Conservation (phyloP, 2,888 invertebrate genomes). For the Papilio gigon region DNA sequence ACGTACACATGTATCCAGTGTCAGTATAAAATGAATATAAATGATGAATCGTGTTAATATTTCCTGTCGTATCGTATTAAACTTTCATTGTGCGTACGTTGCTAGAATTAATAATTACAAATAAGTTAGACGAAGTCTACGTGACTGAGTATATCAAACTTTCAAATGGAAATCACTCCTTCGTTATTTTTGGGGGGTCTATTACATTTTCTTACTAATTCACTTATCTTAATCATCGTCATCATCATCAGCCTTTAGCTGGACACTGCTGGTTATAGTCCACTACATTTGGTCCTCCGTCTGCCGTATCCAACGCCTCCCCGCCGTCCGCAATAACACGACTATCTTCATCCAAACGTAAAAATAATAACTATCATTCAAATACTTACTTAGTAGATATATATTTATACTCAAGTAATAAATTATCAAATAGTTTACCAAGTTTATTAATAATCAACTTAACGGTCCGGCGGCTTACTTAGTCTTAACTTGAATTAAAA, state of each 20-base stretch:
- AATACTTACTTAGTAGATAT: too few relatives aligned
- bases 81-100: constrained; percentile 12
- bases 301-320: too few relatives aligned
- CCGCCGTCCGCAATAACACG: too few relatives aligned
- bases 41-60: constrained; percentile 11
- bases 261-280: too few relatives aligned
- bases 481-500: constrained; percentile 23
- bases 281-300: too few relatives aligned
- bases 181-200: constrained; percentile 5
- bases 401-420: neutral
- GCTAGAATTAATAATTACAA: neutral
- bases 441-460: constrained; percentile 1
- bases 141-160: neutral
- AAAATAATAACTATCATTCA: too few relatives aligned
- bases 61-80: neutral
- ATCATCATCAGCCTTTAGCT: too few relatives aligned
- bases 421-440: neutral
- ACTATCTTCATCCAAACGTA: too few relatives aligned
- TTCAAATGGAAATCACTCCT: constrained; percentile 7
- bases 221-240: too few relatives aligned
- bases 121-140: neutral
- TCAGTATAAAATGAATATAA: neutral
- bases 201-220: too few relatives aligned
- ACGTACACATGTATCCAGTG: neutral
- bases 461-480: constrained; percentile 2